These are phyloP conservation scores for Pheosia tremula DNA, from an alignment of 2,888 invertebrate species.

Conservation along the genomic window DNA sequence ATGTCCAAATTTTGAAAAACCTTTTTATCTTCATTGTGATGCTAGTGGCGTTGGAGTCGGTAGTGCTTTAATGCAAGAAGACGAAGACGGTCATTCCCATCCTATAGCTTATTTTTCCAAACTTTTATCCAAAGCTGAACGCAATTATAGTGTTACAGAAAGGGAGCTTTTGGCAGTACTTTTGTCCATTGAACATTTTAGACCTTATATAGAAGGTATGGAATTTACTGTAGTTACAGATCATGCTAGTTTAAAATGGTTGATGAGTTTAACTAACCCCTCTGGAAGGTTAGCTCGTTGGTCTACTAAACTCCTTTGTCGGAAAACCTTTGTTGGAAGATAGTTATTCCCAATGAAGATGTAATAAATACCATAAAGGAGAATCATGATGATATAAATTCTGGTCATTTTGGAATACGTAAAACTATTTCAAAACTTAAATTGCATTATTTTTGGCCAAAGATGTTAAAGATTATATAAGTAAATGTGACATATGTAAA, in stretches of 20 bases:
- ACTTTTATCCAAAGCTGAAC: conserved; percentile 13
- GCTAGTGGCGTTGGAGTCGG: conserved; percentile 23
- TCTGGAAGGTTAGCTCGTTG: conserved; percentile 9
- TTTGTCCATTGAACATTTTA: background rate
- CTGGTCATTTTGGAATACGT: too few relatives aligned
- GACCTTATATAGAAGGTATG: background rate
- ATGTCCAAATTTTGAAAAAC: conserved; percentile 23
- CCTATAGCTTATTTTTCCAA: conserved; percentile 20
- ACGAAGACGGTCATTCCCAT: conserved; percentile 13
- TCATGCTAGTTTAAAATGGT: background rate
- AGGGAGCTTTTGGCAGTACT: conserved; percentile 17
- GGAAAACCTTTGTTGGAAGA: too few relatives aligned
- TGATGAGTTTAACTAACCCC: background rate
- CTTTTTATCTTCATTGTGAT: conserved; percentile 31
- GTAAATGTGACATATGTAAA: too few relatives aligned
- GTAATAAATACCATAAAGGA: too few relatives aligned
- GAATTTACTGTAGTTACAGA: background rate
- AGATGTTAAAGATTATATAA: too few relatives aligned
- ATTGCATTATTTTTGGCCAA: too few relatives aligned
- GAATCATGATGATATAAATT: too few relatives aligned
- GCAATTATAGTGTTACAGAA: conserved; percentile 24
- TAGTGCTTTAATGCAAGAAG: conserved; percentile 14
- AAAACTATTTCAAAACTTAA: too few relatives aligned
- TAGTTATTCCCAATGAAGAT: too few relatives aligned
- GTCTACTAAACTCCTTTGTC: background rate